Percentiles rank a stretch among this genome's conserved stretches.
These are phyloP conservation scores for Anthoptus insignis DNA, from an alignment of 2,888 invertebrate species.

Conservation along the genomic window DNA sequence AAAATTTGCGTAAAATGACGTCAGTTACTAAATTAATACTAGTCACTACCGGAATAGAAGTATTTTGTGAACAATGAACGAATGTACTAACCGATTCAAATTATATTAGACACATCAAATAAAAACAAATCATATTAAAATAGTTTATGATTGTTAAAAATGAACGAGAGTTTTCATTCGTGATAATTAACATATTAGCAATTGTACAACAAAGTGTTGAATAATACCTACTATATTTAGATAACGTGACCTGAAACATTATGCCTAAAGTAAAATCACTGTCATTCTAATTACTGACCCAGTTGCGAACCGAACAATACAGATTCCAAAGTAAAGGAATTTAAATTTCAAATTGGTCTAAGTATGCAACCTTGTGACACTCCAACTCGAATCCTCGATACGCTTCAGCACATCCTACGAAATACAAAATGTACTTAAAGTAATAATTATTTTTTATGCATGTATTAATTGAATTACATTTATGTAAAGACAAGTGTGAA, in stretches of 20 bases:
- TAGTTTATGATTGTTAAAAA: conserved; percentile 1
- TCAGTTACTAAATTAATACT: conserved; percentile 24
- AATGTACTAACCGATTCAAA: conserved; percentile 20
- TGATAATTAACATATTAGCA: not conserved
- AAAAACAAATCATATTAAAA: conserved; percentile 14
- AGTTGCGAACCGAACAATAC: conserved; percentile 52
- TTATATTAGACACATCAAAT: conserved; percentile 29
- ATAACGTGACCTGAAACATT: conserved; percentile 48
- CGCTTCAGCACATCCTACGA: conserved; percentile 9
- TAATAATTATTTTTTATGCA: conserved; percentile 5
- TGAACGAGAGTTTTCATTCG: not conserved
- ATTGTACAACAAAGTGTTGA: not conserved
- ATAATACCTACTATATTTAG: conserved; percentile 33
- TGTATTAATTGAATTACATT: no score
- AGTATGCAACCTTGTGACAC: conserved; percentile 59
- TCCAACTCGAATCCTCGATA: conserved; percentile 51
- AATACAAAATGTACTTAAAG: conserved; percentile 10
- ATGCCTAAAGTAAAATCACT: conserved; percentile 51
- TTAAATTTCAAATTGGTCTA: conserved; percentile 68
- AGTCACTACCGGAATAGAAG: conserved; percentile 16
- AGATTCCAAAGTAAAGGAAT: conserved; percentile 57
- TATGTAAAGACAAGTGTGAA: not conserved
- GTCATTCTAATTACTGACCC: conserved; percentile 57
- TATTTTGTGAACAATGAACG: conserved; percentile 27
- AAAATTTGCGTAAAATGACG: conserved; percentile 21